Percentiles rank a stretch among this genome's conserved stretches.
These are phyloP conservation scores for Creontiades dilutus DNA, from an alignment of 2,888 invertebrate genomes.

Conservation along the genomic window DNA sequence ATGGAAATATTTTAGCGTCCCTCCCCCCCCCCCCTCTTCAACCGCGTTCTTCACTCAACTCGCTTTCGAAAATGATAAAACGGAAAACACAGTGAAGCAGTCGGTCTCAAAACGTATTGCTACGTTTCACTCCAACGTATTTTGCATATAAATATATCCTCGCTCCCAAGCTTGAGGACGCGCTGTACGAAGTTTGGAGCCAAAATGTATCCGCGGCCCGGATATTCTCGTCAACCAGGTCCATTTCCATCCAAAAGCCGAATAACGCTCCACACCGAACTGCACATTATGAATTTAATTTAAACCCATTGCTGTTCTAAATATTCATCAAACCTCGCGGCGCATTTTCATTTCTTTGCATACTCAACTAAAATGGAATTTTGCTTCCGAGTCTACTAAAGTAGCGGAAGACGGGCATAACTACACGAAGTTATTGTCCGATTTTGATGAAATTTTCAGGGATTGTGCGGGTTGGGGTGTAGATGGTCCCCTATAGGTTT, in stretches of 20 bases:
- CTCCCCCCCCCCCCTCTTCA: neutral
- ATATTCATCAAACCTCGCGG: conserved; percentile 44
- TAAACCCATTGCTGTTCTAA: conserved; percentile 13
- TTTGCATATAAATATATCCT: neutral
- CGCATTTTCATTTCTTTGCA: neutral
- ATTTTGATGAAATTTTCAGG: too few species aligned
- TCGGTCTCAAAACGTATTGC: neutral
- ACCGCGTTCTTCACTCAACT: neutral
- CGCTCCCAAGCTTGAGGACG: too few species aligned
- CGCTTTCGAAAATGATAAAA: neutral
- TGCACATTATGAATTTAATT: conserved; percentile 51
- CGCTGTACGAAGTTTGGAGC: neutral
- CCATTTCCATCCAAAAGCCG: neutral
- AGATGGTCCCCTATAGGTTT: too few species aligned
- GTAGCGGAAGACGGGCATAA: too few species aligned
- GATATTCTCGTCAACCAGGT: neutral
- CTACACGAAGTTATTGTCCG: too few species aligned
- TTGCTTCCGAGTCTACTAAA: too few species aligned
- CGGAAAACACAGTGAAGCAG: neutral
- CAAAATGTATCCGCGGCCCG: conserved; percentile 21
- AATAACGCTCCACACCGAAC: neutral
- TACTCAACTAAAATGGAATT: neutral
- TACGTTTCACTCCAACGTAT: neutral
- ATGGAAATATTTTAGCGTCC: too few species aligned
- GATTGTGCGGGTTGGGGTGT: too few species aligned